Evolutionary conservation across 2,113 vertebrate species (phyloP), one percentile per base, ranked within the genome.

Genomic region (Macquaria ambigua): DNA sequence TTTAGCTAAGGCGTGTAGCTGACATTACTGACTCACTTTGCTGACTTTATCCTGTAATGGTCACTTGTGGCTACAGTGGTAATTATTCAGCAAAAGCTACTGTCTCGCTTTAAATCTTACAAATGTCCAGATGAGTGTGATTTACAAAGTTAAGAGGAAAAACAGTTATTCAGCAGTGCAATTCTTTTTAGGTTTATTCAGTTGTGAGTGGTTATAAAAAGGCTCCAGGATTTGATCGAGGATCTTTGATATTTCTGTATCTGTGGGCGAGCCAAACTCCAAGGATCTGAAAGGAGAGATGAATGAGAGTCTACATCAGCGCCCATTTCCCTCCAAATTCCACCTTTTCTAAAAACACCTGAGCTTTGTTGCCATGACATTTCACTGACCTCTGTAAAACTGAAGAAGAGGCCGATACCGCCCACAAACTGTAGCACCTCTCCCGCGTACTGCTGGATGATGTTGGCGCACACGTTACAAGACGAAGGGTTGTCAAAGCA

Each of bases 201-300:
- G 10, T 2, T 0, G 28, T 1, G n/a, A 11, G 10, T 0, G 9
- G 70, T 84, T 81, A 99, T 87, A 99, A 97, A 90, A 99, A 99
- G 56, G 98, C 98, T 82, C 98, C 97, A 0, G 98, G 97, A 80
- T 98, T 98, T 77, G 97, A 96, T 3, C 97, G 96, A 5, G 97
- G 97, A 81, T 99, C 97, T 90, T 98, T 99, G 89, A 97, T 96
- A 91, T 99, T 99, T 90, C 98, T 96, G 95, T 97, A 99, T 94
- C 96, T 96, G 70, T 98, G 97, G 0, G 98, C 97, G 85, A 99
- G 95, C 98, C 98, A 99, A 16, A 99, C 97, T 28, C 98, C 98
- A 77, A 99, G 93, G 87, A 99, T 97, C 98, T 99, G 93, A 82
- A 96, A 95, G 41, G 71, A 84, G 83, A 53, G 7, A 59, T 1